These are phyloP conservation scores for Capreolus pygargus DNA, from an alignment of 2,113 vertebrate species.

Conservation along the genomic window DNA sequence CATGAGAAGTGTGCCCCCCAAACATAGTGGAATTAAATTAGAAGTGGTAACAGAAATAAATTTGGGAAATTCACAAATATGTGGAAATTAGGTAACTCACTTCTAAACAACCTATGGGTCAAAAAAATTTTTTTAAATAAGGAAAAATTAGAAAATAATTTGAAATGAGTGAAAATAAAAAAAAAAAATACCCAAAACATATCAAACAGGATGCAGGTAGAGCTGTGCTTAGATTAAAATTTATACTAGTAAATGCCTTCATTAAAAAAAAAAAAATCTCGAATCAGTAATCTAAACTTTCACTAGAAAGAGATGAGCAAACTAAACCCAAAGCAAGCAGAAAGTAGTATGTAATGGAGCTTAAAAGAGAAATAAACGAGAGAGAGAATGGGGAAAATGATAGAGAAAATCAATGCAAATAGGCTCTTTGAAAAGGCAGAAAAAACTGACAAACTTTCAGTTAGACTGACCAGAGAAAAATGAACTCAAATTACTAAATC, in stretches of 20 bases:
- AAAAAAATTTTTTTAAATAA: neutral
- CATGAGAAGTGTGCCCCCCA: neutral
- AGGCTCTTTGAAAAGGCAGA: neutral
- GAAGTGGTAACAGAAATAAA: neutral
- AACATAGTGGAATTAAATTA: neutral
- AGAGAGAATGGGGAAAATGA: neutral
- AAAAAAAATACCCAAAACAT: neutral
- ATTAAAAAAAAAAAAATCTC: neutral
- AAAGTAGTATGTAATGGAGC: neutral
- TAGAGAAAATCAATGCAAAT: neutral
- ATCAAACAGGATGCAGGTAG: neutral
- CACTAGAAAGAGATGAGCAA: neutral
- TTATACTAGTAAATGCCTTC: neutral
- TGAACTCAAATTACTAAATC: neutral
- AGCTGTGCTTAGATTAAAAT: neutral
- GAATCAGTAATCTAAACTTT: neutral
- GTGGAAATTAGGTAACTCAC: neutral
- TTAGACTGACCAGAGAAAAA: neutral
- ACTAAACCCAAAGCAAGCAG: neutral
- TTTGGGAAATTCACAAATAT: neutral
- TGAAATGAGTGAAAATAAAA: neutral
- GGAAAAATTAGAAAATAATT: neutral
- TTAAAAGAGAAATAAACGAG: neutral
- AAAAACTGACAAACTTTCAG: neutral
- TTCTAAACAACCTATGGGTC: neutral